Base-by-base conservation (phyloP, 2,113 vertebrate species). In the Hirundichthys speculiger region DNA sequence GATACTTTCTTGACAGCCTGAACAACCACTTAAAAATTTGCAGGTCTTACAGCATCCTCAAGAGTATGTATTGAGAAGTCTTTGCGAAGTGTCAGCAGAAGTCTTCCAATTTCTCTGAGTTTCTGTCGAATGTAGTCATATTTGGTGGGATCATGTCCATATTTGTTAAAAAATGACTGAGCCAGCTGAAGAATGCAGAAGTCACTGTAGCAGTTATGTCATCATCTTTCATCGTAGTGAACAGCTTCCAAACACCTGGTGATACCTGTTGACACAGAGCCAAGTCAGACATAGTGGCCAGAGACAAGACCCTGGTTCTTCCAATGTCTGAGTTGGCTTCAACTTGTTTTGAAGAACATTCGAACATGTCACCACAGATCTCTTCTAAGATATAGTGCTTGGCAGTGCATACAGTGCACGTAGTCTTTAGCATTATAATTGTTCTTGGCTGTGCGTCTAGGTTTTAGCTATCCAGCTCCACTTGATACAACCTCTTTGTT, bases 191-290 rank as follows among this genome's bases (percentile, higher is more conserved):
- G 58, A 22, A 61, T 61, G 6, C 1, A 38, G 14, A 61, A 61
- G 27, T 61, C 45, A 61, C 45, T 61, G 43, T 22, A 48, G 27
- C 20, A 48, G 58, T 38, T 21, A 38, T 45, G 5, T 58, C 58
- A 47, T 60, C 57, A 61, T 61, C 58, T 48, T 48, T 48, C 58
- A 61, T 61, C 2, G 15, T 27, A n/a, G 58, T 14, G 16, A 48
- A 39, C 14, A 61, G 10, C 1, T 47, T 60, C 57, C 57, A 60
- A 60, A 60, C 43, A 11, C 25, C 43, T 20, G 25, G 57, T 3
- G 57, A 60, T 11, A 61, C 21, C 13, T 61, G 57, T 13, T 60
- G 58, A 61, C 58, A 61, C 13, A 48, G 58, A 48, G 56, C 56
- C 9, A n/a, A 59, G 22, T 46, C 56, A 30, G 18, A 34, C 56